Base-by-base conservation (phyloP, 2,113 vertebrate species). In the Ceyx margarethae region DNA sequence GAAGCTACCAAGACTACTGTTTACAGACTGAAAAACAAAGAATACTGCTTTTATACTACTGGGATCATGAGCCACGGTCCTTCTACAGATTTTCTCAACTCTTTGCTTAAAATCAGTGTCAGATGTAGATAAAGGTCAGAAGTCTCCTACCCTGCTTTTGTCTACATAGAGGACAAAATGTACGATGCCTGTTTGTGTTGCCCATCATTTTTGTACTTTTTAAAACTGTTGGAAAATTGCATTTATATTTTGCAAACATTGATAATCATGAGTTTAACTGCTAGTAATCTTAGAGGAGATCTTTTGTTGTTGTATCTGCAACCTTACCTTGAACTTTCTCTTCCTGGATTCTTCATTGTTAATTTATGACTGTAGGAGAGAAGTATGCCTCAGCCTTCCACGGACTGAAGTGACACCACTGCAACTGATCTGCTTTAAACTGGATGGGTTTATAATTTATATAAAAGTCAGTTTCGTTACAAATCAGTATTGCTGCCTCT, bases 371-470 rank as follows among this genome's bases (percentile, higher is more conserved):
- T 87, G 72, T 96, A 94, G 96, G 89, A 95, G 94, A 91, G 92
- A 69, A 33, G 77, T 95, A 92, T 12, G 93, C 95, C 86, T 96
- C 95, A 58, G 90, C 96, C 94, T 96, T 96, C 82, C 94, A 94
- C 50, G 81, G 93, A 95, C 92, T 87, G 93, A 94, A 97, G 95
- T 96, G 90, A 95, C 94, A 94, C 89, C 95, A 93, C 86, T 96
- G 92, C 90, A 95, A 94, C 58, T 84, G 75, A 95, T 94, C 87
- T 94, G 93, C 96, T 96, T 97, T 96, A 97, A 97, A 97, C 94
- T 96, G 95, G 95, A 96, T 97, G 96, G 96, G 96, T 96, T 97
- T 97, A 96, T 97, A 97, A 97, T 97, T 97, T 97, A 96, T 96
- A 97, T 96, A 97, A 97, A 97, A 87, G 90, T 97, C 88, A 64